phyloP scores from a whole-genome alignment of 2,888 invertebrate species.

The Margaritifera margaritifera region DNA sequence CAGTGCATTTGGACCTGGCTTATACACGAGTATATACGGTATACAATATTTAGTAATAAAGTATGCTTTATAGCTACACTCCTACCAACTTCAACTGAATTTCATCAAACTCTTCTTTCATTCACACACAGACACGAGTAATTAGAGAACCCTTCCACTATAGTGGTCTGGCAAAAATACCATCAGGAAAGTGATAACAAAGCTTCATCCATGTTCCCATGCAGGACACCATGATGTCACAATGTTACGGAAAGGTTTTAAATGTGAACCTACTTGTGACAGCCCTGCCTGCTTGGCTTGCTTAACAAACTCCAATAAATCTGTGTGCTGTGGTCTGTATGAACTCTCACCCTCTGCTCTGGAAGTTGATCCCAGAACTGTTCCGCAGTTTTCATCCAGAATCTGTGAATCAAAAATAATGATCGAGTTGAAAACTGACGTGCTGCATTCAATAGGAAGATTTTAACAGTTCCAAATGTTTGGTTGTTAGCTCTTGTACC shows the following conservation, averaged over 20 bases:
- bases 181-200: too few species aligned
- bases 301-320: constrained; percentile 57
- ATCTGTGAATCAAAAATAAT: constrained; percentile 33
- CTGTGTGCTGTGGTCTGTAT: constrained; percentile 47
- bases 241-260: background rate
- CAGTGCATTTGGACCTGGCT: too few species aligned
- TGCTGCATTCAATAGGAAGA: background rate
- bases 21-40: too few species aligned
- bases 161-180: too few species aligned
- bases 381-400: constrained; percentile 61
- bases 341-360: constrained; percentile 32
- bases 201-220: too few species aligned
- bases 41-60: too few species aligned
- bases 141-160: too few species aligned
- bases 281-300: constrained; percentile 54
- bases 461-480: background rate
- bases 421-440: background rate
- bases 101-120: too few species aligned
- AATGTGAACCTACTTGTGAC: constrained; percentile 34
- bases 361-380: constrained; percentile 45
- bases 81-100: too few species aligned
- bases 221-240: too few species aligned
- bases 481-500: background rate
- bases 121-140: too few species aligned
- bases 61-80: too few species aligned